These are phyloP conservation scores for Patella ulyssiponensis DNA, from an alignment of 2,888 invertebrate genomes.

Conservation along the genomic window DNA sequence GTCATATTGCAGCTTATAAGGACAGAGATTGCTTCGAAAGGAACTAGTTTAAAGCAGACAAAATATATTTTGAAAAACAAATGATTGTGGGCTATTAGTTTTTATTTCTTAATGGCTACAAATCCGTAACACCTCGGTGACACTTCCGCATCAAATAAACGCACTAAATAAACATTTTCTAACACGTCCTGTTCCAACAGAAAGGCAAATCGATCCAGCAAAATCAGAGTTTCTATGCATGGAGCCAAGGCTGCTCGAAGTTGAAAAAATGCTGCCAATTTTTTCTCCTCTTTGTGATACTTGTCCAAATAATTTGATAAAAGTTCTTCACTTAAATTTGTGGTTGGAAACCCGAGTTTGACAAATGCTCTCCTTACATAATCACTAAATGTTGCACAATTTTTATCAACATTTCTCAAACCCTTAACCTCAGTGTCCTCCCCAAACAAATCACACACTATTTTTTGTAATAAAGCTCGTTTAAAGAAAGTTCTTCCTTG, in stretches of 20 bases:
- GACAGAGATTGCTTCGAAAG: too few relatives aligned
- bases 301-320: constrained; percentile 40
- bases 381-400: constrained; percentile 78
- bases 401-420: constrained; percentile 75
- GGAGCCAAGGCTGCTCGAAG: constrained; percentile 84
- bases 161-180: constrained; percentile 78
- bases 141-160: constrained; percentile 86
- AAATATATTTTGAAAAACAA: too few relatives aligned
- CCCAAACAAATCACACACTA: constrained; percentile 74
- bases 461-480: constrained; percentile 80
- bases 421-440: constrained; percentile 56
- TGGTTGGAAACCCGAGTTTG: constrained; percentile 77
- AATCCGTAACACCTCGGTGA: constrained; percentile 88
- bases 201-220: constrained; percentile 86
- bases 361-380: constrained; percentile 81
- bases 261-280: constrained; percentile 79
- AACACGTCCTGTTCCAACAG: constrained; percentile 77
- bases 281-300: constrained; percentile 39
- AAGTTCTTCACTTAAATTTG: constrained; percentile 36
- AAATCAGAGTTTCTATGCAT: constrained; percentile 84
- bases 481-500: constrained; percentile 82
- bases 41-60: too few relatives aligned
- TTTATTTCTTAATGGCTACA: constrained; percentile 72
- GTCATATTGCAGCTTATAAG: too few relatives aligned
- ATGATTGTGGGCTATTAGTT: too few relatives aligned